Evolutionary conservation across 2,888 invertebrate genomes (phyloP), one percentile per base, ranked within the genome.

Genomic region (Pandemis corylana): DNA sequence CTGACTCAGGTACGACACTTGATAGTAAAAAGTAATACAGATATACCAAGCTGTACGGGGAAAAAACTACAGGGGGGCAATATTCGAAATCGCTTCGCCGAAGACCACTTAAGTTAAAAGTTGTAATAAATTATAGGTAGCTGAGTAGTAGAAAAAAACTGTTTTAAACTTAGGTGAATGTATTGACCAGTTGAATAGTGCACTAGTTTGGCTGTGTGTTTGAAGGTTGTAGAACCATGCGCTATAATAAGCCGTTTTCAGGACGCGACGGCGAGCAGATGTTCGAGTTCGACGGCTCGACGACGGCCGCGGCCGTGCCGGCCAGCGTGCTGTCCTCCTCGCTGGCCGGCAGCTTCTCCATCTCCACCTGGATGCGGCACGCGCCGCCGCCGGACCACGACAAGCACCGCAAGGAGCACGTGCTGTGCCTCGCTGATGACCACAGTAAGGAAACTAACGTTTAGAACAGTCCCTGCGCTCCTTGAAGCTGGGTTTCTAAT

Each of bases 361-460:
- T 99, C 83, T 96, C 98, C 62, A 98, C 98, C 10, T 99, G 99
- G 98, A 97, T 99, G 96, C 96, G 98, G 68, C 99, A 99, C 93
- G 97, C 97, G 61, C 96, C 97, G 13, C 96, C 97, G 61, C 95
- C 96, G 0, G 96, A 96, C 81, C 96, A 96, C 80, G 98, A 98
- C 90, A 98, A 98, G 83, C 98, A 98, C 86, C 95, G 96, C 79
- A 99, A 99, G 93, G 99, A 99, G 87, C 99, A 99, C 86, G 97
- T 99, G 82, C 94, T 99, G 64, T 99, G 99, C 90, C 97, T 98
- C 84, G 98, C 99, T 42, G 99, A 99, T 91, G 99, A 99, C 87
- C 99, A 99, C 89, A 98, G 99, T 98, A 84, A 46, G 6, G n/a
- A 6, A 49, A 49, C 46, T 44, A 44, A 2, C 28, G 28, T 36